Evolutionary conservation across 2,113 vertebrate genomes (phyloP), one percentile per base, ranked within the genome.

Genomic region (Neogobius melanostomus): DNA sequence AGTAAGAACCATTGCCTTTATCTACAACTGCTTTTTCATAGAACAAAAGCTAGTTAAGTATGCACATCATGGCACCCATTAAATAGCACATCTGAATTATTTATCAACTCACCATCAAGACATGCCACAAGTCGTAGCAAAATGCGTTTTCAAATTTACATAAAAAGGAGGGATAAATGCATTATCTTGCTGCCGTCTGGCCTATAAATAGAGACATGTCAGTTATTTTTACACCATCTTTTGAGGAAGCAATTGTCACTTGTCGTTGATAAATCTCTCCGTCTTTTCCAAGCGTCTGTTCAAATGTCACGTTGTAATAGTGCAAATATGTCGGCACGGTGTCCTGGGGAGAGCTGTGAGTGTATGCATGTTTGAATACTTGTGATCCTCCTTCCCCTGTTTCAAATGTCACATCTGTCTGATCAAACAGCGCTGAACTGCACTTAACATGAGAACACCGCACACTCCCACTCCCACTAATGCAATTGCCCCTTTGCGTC

Each of bases 341-440:
- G 50, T 71, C 69, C 62, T 43, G 46, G n/a, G 53, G 66, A 60
- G 69, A 64, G 69, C 46, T 77, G 74, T 56, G 28, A 74, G 71
- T 75, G 68, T 71, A 44, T 72, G 67, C 28, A 64, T 87, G 71
- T 88, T 85, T 85, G 79, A 81, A 60, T 74, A 46, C 66, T 69
- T 53, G 51, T 49, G 61, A 57, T 56, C 14, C 43, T 12, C 17
- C 77, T 36, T n/a, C 10, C 42, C 49, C 36, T 43, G 4, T 62
- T 82, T 86, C 78, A 88, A 89, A 89, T 89, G 84, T 82, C 85
- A 87, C 78, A 83, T 79, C 78, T 79, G 81, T 81, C 73, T 87
- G 76, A 84, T 85, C 84, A 89, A 90, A 88, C 82, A 82, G 57
- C 75, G 75, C 69, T 75, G 86, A 61, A 87, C 86, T 84, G 85